Evolutionary conservation across 1,140 invertebrate genomes (phyloP).

Genomic region (silkworm (Bombyx mori)): DNA sequence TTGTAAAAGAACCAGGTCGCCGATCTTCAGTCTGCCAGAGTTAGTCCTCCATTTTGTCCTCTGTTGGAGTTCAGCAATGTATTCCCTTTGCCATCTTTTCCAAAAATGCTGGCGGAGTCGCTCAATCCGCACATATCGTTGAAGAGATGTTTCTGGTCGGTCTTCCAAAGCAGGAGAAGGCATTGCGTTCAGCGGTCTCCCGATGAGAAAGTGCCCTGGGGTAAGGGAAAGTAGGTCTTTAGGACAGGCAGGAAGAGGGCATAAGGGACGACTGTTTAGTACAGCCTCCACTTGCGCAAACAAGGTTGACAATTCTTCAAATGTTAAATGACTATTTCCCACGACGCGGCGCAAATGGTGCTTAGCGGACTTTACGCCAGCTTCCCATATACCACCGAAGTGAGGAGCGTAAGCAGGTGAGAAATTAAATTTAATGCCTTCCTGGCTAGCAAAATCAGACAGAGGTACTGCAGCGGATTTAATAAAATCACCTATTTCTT

Average conservation of each 20-base stretch:
- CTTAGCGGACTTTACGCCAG: constrained; percentile 18
- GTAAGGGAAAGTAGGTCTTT: constrained; percentile 7
- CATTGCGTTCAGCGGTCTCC: constrained; percentile 4
- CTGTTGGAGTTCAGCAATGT: constrained; percentile 15
- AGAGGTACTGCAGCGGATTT: constrained; percentile 7
- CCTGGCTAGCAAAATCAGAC: constrained; percentile 10
- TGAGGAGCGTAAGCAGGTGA: constrained; percentile 14
- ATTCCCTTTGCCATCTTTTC: constrained; percentile 20
- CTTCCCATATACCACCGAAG: constrained; percentile 23
- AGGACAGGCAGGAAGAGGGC: constrained; percentile 4
- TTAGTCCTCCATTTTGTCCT: constrained; percentile 17
- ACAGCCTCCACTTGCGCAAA: constrained; percentile 27
- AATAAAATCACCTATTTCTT: no score
- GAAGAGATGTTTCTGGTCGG: neutral
- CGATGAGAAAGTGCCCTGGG: constrained; percentile 8
- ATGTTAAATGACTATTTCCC: constrained; percentile 22
- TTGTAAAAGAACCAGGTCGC: constrained; percentile 17
- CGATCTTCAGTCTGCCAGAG: constrained; percentile 8
- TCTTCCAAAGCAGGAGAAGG: neutral
- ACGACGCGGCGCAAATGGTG: constrained; percentile 18
- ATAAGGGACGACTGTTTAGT: constrained; percentile 15
- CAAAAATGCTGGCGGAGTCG: constrained; percentile 17
- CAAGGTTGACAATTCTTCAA: constrained; percentile 22
- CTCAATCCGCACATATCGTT: constrained; percentile 10
- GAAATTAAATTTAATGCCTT: constrained; percentile 15